Base-by-base conservation (phyloP, 2,888 invertebrate genomes). In the Andricus curvator region DNA sequence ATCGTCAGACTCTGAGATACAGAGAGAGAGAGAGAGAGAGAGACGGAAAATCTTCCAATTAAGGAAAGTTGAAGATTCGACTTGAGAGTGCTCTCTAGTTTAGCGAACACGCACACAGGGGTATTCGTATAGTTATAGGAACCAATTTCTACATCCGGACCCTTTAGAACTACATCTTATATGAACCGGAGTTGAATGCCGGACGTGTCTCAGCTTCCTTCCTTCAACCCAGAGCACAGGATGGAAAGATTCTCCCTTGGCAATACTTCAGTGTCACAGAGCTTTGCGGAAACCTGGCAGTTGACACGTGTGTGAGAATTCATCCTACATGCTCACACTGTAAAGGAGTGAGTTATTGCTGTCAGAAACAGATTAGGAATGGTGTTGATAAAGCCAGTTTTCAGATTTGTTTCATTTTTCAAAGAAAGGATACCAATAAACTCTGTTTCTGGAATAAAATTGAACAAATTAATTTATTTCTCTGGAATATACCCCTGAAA, bases 181-280 rank as follows among this genome's bases (percentile, higher is more conserved):
- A 56, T n/a, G 56, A 56, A 56, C 20, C n/a, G 56, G n/a, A 56
- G 56, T n/a, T 56, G n/a, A 56, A n/a, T 56, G n/a, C 56, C 56
- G 56, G 56, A 56, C 56, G 56, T 56, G 56, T n/a, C n/a, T n/a
- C n/a, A n/a, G n/a, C 56, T 56, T n/a, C n/a, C 56, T 56, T n/a
- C n/a, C n/a, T 56, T 60, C n/a, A 60, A 22, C n/a, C 56, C 11
- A 60, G 56, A 60, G n/a, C 22, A 60, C 56, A 60, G 3, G 56
- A 60, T 22, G 22, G 29, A 17, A 13, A 64, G 15, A 29, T 64
- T 25, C 64, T 64, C 64, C 64, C 29, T 29, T 29, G 48, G 74
- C 41, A 65, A 83, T 81, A 64, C 60, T 66, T 83, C 81, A 81
- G 29, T 82, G 84, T 82, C 79, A 11, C 37, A 37, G 20, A 62